Percentiles rank a stretch among this genome's conserved stretches.
Evolutionary conservation across 2,113 vertebrate species (phyloP).

Genomic region (Centropristis striata): DNA sequence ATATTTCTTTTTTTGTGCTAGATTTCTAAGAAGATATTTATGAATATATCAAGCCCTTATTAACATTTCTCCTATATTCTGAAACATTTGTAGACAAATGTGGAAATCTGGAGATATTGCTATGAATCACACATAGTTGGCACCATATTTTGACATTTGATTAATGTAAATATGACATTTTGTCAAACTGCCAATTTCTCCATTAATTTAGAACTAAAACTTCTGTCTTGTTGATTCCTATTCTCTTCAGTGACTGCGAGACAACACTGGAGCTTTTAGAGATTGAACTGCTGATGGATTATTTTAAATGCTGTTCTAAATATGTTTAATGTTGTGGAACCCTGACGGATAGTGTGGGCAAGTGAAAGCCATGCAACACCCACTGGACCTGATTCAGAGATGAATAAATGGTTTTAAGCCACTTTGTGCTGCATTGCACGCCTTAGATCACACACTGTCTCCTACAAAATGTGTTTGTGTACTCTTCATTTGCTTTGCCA

Average conservation of each 20-base stretch:
- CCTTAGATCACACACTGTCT: neutral
- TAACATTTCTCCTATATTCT: neutral
- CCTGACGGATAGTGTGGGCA: neutral
- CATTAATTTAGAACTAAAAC: slow-evolving; percentile 1
- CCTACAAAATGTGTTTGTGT: neutral
- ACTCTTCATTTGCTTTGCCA: neutral
- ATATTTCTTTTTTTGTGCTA: neutral
- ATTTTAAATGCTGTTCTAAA: slow-evolving; percentile 3
- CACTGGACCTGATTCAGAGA: slow-evolving; percentile 1
- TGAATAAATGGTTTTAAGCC: neutral
- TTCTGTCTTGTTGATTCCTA: slow-evolving; percentile 6
- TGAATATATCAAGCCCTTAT: neutral
- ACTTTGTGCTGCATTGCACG: slow-evolving; percentile 6
- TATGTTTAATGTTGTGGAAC: slow-evolving; percentile 13
- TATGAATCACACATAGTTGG: slow-evolving; percentile 5
- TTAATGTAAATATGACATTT: slow-evolving; percentile 40
- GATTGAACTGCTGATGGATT: slow-evolving; percentile 1
- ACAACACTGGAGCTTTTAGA: neutral
- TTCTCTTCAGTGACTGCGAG: neutral
- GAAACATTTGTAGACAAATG: neutral
- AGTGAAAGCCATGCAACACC: neutral
- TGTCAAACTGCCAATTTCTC: slow-evolving; percentile 13
- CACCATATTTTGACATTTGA: slow-evolving; percentile 35
- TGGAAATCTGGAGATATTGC: neutral
- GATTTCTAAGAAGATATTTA: neutral